These are phyloP conservation scores for Etheostoma cragini DNA, from an alignment of 2,113 vertebrate genomes.

Conservation along the genomic window DNA sequence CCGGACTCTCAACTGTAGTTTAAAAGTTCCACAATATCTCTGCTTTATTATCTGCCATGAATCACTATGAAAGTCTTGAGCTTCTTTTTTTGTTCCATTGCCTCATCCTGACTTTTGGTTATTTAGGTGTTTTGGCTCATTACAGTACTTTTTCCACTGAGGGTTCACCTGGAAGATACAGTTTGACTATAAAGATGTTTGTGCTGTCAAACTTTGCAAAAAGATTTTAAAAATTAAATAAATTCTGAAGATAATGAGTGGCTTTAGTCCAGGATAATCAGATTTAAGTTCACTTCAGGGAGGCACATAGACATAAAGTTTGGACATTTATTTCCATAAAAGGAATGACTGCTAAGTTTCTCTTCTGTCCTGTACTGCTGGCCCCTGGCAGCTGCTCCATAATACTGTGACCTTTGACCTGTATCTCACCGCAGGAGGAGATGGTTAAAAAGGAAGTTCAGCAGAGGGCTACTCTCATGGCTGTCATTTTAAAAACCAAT, in stretches of 20 bases:
- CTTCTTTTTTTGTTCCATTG: neutral
- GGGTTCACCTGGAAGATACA: conserved; percentile 3
- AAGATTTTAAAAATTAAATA: neutral
- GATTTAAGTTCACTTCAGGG: conserved; percentile 6
- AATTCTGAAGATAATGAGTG: neutral
- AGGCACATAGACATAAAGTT: neutral
- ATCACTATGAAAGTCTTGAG: neutral
- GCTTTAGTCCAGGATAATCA: neutral
- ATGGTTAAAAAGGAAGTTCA: neutral
- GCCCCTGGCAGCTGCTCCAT: conserved; percentile 1
- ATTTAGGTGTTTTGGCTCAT: conserved; percentile 2
- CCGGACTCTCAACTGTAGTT: neutral
- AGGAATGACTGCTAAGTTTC: neutral
- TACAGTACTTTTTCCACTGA: conserved; percentile 1
- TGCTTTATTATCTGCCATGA: neutral
- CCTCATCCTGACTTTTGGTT: neutral
- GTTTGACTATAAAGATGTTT: conserved; percentile 20
- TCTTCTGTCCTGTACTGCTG: neutral
- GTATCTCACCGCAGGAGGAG: neutral
- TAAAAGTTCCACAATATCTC: neutral
- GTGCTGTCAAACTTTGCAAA: neutral
- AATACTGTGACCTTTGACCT: conserved; percentile 16
- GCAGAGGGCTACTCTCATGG: neutral
- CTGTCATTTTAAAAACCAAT: neutral
- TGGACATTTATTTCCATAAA: neutral